These are phyloP conservation scores for Rhizomys pruinosus DNA, from an alignment of 2,113 vertebrate genomes.

Conservation along the genomic window DNA sequence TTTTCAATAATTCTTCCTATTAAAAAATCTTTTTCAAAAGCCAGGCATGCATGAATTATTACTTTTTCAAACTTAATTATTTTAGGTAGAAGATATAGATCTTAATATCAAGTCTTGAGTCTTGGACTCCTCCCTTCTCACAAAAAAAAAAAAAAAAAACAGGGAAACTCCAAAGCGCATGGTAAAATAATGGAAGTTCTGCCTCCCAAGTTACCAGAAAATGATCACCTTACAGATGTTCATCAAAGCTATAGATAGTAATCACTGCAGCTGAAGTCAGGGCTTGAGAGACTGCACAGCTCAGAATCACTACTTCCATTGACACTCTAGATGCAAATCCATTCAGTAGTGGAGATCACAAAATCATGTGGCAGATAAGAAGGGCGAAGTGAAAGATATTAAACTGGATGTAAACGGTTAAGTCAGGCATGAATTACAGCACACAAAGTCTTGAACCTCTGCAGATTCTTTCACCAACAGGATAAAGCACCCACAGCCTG, in stretches of 20 bases:
- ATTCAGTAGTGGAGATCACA: conserved; percentile 1
- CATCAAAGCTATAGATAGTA: not conserved
- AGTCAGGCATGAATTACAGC: not conserved
- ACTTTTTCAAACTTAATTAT: not conserved
- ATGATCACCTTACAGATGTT: not conserved
- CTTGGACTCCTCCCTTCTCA: not conserved
- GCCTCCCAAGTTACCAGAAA: not conserved
- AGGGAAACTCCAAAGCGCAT: not conserved
- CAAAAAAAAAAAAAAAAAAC: not conserved
- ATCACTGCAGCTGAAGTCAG: conserved; percentile 35
- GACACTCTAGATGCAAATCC: not conserved
- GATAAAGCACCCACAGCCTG: not conserved
- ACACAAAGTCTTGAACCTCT: not conserved
- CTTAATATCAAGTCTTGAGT: not conserved
- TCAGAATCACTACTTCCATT: not conserved
- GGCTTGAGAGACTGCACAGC: not conserved
- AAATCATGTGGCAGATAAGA: not conserved
- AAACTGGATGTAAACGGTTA: not conserved
- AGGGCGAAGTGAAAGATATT: not conserved
- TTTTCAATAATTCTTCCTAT: conserved; percentile 35
- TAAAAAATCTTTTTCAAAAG: conserved; percentile 10
- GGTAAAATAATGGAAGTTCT: not conserved
- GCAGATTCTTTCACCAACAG: not conserved
- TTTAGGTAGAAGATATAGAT: not conserved
- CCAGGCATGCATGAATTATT: not conserved